These are phyloP conservation scores for Tenebrosternarchus preto DNA, from an alignment of 2,113 vertebrate genomes.

Conservation along the genomic window DNA sequence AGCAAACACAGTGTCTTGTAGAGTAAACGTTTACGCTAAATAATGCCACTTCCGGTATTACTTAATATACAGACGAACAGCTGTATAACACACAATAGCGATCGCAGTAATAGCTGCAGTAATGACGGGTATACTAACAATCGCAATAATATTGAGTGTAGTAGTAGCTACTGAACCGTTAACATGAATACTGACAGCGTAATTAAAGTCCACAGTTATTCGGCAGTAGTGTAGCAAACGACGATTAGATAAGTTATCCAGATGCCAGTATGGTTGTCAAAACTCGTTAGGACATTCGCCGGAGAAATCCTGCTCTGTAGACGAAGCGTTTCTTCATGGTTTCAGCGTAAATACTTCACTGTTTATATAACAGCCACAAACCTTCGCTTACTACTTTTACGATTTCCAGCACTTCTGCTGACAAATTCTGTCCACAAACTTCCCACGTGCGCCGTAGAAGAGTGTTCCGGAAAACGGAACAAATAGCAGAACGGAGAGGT, in stretches of 20 bases:
- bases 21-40: neutral
- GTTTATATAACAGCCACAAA: slow-evolving; percentile 28
- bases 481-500: no score
- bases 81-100: slow-evolving; percentile 44
- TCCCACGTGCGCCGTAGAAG: neutral
- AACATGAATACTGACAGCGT: slow-evolving; percentile 43
- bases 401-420: neutral
- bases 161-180: no score
- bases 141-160: slow-evolving; percentile 61
- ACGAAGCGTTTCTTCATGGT: neutral
- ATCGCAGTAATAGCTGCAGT: slow-evolving; percentile 57
- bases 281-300: neutral
- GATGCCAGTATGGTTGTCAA: neutral
- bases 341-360: neutral
- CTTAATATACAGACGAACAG: neutral
- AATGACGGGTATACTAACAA: slow-evolving; percentile 60
- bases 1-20: slow-evolving; percentile 3
- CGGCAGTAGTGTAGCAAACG: neutral
- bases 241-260: neutral
- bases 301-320: neutral
- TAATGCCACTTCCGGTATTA: neutral
- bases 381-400: slow-evolving; percentile 11
- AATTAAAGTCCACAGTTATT: neutral
- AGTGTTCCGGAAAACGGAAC: neutral
- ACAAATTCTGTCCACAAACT: neutral